phyloP scores from a whole-genome alignment of 2,888 invertebrate genomes.

The Blastobasis adustella region DNA sequence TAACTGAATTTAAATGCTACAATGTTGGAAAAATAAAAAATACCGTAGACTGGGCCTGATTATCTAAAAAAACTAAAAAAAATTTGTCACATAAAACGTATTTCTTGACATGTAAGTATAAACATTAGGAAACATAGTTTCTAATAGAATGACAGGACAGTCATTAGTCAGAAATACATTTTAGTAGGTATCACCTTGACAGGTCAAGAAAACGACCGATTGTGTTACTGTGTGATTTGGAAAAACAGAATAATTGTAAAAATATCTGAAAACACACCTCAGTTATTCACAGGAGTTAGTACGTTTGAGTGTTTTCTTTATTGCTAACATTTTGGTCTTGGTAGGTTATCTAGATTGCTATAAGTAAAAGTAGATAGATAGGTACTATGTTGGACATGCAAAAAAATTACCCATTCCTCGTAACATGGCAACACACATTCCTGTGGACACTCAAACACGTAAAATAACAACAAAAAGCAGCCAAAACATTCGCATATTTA shows the following conservation, averaged over 20 bases:
- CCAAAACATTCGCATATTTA: conserved; percentile 11
- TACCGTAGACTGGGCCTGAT: conserved; percentile 48
- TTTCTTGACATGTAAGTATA: not conserved
- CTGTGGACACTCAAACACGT: conserved; percentile 65
- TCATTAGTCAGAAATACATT: conserved; percentile 4
- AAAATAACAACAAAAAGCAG: conserved; percentile 21
- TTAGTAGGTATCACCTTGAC: not conserved
- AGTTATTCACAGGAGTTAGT: conserved; percentile 64
- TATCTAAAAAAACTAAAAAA: conserved; percentile 17
- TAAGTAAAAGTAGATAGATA: conserved; percentile 16
- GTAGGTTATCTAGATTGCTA: not conserved
- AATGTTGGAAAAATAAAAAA: conserved; percentile 8
- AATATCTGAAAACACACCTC: conserved; percentile 25
- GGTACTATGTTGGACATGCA: conserved; percentile 25
- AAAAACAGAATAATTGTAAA: conserved; percentile 15
- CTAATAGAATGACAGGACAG: conserved; percentile 3
- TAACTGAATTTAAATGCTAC: conserved; percentile 43
- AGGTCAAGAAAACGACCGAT: not conserved
- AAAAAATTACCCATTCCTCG: conserved; percentile 57
- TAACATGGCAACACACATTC: conserved; percentile 65
- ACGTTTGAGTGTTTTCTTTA: conserved; percentile 19
- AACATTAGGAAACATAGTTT: not conserved
- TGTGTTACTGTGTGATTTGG: conserved; percentile 12
- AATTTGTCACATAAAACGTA: conserved; percentile 3
- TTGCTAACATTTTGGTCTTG: too few relatives aligned